Conservation (phyloP, 2,113 vertebrate species). For the Azemiops feae region DNA sequence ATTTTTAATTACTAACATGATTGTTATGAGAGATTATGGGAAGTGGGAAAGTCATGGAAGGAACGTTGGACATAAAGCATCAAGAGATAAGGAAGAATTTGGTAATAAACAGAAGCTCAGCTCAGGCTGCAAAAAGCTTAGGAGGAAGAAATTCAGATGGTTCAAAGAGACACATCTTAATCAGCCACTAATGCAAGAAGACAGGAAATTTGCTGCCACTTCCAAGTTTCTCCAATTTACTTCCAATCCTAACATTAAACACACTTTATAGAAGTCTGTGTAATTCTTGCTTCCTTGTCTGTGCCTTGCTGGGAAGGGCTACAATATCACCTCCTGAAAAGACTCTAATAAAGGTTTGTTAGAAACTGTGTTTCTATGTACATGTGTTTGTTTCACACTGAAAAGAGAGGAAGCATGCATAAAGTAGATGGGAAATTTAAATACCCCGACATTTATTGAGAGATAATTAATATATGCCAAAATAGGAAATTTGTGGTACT, state of each 20-base stretch:
- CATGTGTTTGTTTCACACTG: not conserved
- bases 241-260: not conserved
- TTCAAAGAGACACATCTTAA: not conserved
- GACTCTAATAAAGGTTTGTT: not conserved
- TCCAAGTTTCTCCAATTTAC: not conserved
- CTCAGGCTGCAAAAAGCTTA: not conserved
- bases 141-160: not conserved
- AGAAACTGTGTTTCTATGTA: not conserved
- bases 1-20: not conserved
- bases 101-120: not conserved
- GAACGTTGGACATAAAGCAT: not conserved
- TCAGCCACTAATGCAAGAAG: not conserved
- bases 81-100: not conserved
- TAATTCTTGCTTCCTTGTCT: not conserved
- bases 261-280: not conserved
- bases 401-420: not conserved
- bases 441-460: not conserved
- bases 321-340: not conserved
- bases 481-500: not conserved
- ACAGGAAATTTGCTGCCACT: not conserved
- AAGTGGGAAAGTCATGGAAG: not conserved
- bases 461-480: not conserved
- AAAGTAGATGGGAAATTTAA: no score
- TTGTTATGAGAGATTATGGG: not conserved
- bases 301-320: not conserved